These are phyloP conservation scores for Panthera leo DNA, from an alignment of 2,113 vertebrate species.

Conservation along the genomic window DNA sequence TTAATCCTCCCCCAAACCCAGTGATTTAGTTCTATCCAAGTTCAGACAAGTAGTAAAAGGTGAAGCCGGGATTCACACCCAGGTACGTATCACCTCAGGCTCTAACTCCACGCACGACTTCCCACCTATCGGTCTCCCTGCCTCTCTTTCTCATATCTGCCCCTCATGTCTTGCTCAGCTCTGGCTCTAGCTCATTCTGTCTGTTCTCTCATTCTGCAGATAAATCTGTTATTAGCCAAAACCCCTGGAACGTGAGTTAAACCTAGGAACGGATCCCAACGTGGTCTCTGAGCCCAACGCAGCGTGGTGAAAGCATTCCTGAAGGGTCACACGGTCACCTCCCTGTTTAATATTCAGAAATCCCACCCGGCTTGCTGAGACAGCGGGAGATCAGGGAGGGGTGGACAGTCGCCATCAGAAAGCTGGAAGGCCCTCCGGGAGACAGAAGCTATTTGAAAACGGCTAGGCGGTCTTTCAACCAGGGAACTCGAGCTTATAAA, in stretches of 20 bases:
- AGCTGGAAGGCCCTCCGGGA: constrained; percentile 27
- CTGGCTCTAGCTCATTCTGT: neutral
- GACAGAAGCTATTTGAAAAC: constrained; percentile 72
- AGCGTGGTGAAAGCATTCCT: neutral
- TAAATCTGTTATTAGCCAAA: constrained; percentile 54
- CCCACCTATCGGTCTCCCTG: fast-evolving
- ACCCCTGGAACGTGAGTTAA: constrained; percentile 44
- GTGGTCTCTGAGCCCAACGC: neutral
- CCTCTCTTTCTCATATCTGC: neutral
- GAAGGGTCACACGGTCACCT: neutral
- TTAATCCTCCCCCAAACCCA: neutral
- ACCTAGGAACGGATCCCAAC: constrained; percentile 17
- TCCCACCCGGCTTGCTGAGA: neutral
- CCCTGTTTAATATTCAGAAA: neutral
- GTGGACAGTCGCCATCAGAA: neutral
- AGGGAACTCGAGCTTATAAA: neutral
- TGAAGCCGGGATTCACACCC: neutral
- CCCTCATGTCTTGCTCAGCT: neutral
- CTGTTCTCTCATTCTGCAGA: constrained; percentile 16
- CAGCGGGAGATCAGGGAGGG: neutral
- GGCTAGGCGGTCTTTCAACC: neutral
- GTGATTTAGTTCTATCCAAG: neutral
- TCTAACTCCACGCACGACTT: fast-evolving
- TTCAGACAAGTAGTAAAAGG: neutral
- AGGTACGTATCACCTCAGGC: neutral